phyloP scores from a whole-genome alignment of 2,113 vertebrate genomes.

The Microcebus murinus region DNA sequence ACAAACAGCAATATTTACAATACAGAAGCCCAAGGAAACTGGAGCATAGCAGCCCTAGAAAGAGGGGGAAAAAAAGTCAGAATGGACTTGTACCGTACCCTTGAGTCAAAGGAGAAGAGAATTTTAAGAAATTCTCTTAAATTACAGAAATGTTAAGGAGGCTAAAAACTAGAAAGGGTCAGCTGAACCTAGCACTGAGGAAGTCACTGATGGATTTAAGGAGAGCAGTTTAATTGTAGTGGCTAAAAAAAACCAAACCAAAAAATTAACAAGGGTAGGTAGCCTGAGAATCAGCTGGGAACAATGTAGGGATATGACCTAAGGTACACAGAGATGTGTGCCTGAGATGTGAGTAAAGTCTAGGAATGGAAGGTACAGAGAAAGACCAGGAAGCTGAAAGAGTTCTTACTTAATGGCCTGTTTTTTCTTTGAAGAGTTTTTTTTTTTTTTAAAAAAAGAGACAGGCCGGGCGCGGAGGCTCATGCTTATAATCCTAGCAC shows the following conservation, averaged over 20 bases:
- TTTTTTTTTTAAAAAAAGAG: no score
- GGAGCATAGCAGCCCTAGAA: neutral
- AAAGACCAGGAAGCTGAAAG: neutral
- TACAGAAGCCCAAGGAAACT: neutral
- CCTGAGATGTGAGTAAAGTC: neutral
- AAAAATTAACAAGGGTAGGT: neutral
- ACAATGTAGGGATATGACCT: neutral
- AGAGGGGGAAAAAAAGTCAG: neutral
- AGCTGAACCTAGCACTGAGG: neutral
- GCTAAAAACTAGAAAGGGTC: neutral
- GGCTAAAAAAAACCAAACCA: neutral
- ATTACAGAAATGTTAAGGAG: neutral
- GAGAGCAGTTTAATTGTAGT: neutral
- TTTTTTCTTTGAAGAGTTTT: neutral
- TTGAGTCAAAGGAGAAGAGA: neutral
- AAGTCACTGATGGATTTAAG: neutral
- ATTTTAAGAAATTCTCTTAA: neutral
- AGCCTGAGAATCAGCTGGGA: neutral
- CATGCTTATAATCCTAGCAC: no score
- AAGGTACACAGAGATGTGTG: neutral
- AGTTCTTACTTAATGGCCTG: neutral
- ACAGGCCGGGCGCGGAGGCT: no score
- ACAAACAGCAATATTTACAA: neutral
- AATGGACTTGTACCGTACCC: neutral
- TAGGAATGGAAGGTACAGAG: neutral